Conservation (phyloP, 2,797 vertebrate species). For the Triplophysa bombifrons region DNA sequence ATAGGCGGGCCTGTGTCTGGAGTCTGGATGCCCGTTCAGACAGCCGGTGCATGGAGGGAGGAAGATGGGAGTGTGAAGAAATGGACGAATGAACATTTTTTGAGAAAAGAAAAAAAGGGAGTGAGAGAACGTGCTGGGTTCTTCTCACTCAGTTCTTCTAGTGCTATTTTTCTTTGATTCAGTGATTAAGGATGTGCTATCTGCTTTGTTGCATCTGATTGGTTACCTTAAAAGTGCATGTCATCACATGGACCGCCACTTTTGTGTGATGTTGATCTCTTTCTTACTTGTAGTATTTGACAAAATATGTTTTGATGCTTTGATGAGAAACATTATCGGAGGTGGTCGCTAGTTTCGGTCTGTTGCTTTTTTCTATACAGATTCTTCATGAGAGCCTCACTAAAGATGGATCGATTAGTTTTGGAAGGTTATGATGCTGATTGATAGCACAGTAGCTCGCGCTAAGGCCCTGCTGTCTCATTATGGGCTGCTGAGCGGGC, state of each 20-base stretch:
- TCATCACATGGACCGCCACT: constrained; percentile 63
- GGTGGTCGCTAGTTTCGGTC: background rate
- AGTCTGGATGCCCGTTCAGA: constrained; percentile 5
- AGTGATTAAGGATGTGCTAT: background rate
- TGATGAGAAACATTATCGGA: no score
- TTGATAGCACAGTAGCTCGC: constrained; percentile 8
- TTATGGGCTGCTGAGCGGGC: constrained; percentile 9
- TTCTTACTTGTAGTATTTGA: background rate
- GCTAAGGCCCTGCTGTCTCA: constrained; percentile 31
- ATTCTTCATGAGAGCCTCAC: background rate
- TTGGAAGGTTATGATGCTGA: constrained; percentile 28
- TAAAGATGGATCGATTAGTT: constrained; percentile 31
- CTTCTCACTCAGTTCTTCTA: constrained; percentile 61
- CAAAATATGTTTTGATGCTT: constrained; percentile 7
- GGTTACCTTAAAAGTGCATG: constrained; percentile 59
- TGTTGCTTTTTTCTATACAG: background rate
- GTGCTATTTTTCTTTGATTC: constrained; percentile 31
- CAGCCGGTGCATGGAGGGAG: background rate
- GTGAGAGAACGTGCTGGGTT: constrained; percentile 60
- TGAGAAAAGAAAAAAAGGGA: constrained; percentile 11
- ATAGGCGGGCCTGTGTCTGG: constrained; percentile 34
- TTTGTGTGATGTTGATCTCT: constrained; percentile 62
- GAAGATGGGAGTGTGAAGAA: constrained; percentile 16
- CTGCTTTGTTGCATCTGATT: constrained; percentile 10
- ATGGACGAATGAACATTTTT: constrained; percentile 15